Evolutionary conservation across 1,140 invertebrate species (phyloP).

Genomic region (Arctopsyche grandis): DNA sequence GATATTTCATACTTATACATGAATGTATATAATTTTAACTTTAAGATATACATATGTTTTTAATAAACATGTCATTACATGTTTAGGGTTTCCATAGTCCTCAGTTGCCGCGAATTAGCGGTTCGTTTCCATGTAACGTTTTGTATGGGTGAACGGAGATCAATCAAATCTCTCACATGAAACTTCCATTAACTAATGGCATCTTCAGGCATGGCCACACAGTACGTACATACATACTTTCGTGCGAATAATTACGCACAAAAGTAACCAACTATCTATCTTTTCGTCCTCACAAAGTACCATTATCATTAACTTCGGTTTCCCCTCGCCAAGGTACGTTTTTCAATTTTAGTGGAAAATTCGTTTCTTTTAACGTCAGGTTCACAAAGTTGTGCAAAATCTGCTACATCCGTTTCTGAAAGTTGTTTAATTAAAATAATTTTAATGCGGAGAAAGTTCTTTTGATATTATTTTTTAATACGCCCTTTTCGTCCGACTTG

Average conservation of each 20-base stretch:
- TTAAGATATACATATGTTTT: too few relatives aligned
- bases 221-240: too few relatives aligned
- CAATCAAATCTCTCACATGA: slow-evolving; percentile 33
- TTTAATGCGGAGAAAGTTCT: too few relatives aligned
- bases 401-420: too few relatives aligned
- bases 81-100: too few relatives aligned
- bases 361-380: too few relatives aligned
- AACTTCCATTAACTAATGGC: slow-evolving; percentile 43
- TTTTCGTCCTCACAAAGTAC: not conserved
- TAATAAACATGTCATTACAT: too few relatives aligned
- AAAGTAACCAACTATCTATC: not conserved
- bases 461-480: not conserved
- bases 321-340: too few relatives aligned
- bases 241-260: slow-evolving; percentile 23
- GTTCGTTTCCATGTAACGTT: slow-evolving; percentile 21
- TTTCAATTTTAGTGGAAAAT: too few relatives aligned
- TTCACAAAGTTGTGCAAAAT: too few relatives aligned
- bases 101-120: slow-evolving; percentile 4
- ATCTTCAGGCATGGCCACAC: not conserved
- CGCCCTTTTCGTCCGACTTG: not conserved
- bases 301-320: not conserved
- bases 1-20: not conserved
- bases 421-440: too few relatives aligned
- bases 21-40: not conserved
- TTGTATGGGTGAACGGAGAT: slow-evolving; percentile 13